phyloP scores from a whole-genome alignment of 1,140 invertebrate species.

The Lordiphosa clarofinis region DNA sequence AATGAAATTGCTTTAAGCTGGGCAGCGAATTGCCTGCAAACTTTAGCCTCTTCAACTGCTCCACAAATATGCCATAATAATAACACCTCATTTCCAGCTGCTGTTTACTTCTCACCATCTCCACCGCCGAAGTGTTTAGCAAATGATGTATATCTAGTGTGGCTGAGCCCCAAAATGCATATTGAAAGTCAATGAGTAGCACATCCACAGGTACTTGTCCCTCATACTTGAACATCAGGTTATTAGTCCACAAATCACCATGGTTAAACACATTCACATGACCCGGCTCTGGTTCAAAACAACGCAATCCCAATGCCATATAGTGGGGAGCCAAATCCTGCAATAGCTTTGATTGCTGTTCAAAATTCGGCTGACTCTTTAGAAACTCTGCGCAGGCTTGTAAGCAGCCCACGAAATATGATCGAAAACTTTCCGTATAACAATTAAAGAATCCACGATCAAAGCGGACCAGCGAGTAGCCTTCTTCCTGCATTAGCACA shows the following conservation, averaged over 20 bases:
- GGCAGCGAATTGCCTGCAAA: conserved; percentile 37
- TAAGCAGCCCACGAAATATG: conserved; percentile 44
- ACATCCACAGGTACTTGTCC: conserved; percentile 80
- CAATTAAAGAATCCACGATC: conserved; percentile 60
- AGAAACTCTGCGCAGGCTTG: conserved; percentile 33
- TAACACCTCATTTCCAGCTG: conserved; percentile 49
- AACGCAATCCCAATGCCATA: conserved; percentile 44
- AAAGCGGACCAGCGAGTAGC: conserved; percentile 22
- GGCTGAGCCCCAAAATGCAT: conserved; percentile 56
- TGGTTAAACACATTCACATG: conserved; percentile 83
- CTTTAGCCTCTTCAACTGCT: conserved; percentile 29
- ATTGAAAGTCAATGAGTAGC: conserved; percentile 72
- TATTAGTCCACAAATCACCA: conserved; percentile 85
- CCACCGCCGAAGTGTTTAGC: conserved; percentile 53
- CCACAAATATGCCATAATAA: conserved; percentile 40
- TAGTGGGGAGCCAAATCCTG: conserved; percentile 28
- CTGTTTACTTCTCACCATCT: conserved; percentile 22
- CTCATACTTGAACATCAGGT: conserved; percentile 84
- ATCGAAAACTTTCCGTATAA: conserved; percentile 45
- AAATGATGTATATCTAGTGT: conserved; percentile 66
- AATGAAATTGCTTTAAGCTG: conserved; percentile 48
- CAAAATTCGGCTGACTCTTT: conserved; percentile 14
- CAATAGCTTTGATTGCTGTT: conserved; percentile 28
- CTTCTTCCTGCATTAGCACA: conserved; percentile 21
- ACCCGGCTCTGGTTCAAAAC: conserved; percentile 65